Base-by-base conservation (phyloP, 2,113 vertebrate species). In the Melozone crissalis region DNA sequence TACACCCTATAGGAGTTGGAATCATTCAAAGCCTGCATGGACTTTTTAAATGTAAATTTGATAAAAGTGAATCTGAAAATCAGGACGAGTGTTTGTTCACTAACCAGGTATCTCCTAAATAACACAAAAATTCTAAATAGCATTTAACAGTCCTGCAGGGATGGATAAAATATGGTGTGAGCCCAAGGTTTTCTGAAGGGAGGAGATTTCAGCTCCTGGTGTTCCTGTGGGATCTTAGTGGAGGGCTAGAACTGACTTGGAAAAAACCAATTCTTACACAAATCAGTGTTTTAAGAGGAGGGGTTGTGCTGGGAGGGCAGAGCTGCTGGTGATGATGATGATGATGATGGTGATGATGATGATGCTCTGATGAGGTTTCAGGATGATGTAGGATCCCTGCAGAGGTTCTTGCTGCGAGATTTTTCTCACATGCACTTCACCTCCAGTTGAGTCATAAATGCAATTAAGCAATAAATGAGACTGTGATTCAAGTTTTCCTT, bases 391-490 rank as follows among this genome's bases (percentile, higher is more conserved):
- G 52, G 68, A 55, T 94, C 90, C 72, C 76, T 62, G 72, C 72
- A 20, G 79, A 88, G 76, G 4, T 54, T 81, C 84, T 65, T 39
- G 54, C 77, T 3, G 26, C 1, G 26, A 69, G 63, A 7, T 46
- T 84, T 72, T 57, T 46, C 75, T 88, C n/a, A 3, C 74, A 28
- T 87, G 72, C 67, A 10, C 31, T 69, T 83, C 37, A 8, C 3
- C 4, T 93, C 90, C 86, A 84, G 59, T 84, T 90, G 96, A 95
- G 90, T 96, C 93, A 89, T 65, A 78, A 79, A 78, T 52, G 65
- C 46, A 93, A 16, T 94, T 67, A 91, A 86, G 89, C 68, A 92
- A 43, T 93, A 93, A 93, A 86, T 23, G 76, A 89, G 83, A 46
- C 30, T 63, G 67, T 69, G 94, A 91, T 91, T 92, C 90, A 81